Percentiles rank a stretch among this genome's conserved stretches.
These are phyloP conservation scores for Coenobita brevimanus DNA, from an alignment of 1,140 invertebrate species.

Conservation along the genomic window DNA sequence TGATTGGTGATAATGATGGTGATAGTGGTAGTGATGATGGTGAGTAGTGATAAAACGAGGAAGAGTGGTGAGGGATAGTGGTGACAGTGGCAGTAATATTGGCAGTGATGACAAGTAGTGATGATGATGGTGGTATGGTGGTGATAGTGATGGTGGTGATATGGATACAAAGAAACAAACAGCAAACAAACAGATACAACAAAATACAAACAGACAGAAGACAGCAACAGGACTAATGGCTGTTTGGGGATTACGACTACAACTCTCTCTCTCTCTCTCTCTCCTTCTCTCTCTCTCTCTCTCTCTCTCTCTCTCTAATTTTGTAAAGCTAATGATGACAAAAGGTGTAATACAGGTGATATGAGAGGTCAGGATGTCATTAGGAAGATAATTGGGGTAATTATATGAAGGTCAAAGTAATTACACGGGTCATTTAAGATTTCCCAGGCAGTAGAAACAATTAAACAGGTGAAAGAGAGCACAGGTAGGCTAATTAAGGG, in stretches of 20 bases:
- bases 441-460: too few species aligned
- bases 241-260: too few species aligned
- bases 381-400: too few species aligned
- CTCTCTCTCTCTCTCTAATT: too few species aligned
- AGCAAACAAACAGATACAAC: background rate
- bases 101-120: background rate
- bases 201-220: background rate
- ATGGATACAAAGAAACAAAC: background rate
- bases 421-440: too few species aligned
- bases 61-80: background rate
- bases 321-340: too few species aligned
- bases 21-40: background rate
- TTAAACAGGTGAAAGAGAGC: too few species aligned
- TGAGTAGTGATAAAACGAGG: background rate
- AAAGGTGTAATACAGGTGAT: too few species aligned
- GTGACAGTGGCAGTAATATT: background rate
- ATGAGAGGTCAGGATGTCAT: too few species aligned
- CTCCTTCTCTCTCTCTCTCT: background rate
- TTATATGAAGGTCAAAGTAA: too few species aligned
- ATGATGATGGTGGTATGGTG: background rate
- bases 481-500: too few species aligned
- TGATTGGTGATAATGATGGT: background rate
- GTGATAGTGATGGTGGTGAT: background rate
- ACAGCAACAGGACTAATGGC: too few species aligned
- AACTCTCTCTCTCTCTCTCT: constrained; percentile 8